Base-by-base conservation (phyloP, 1,140 invertebrate species). In the Microplitis mediator region DNA sequence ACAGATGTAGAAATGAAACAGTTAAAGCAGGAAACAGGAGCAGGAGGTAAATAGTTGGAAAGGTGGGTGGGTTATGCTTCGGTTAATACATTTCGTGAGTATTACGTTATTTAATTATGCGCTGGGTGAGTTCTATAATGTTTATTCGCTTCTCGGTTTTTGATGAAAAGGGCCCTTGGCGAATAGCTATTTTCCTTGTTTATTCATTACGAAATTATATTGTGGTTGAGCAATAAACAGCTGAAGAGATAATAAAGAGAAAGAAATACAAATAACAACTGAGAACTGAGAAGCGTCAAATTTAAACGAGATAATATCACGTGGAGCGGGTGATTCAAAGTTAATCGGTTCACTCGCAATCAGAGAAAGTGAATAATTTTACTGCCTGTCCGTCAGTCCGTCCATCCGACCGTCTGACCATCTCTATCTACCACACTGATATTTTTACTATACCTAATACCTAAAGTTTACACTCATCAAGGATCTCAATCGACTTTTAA, bases 261-360 rank as follows among this genome's bases (percentile, higher is more conserved):
- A 16, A 35, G 58, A n/a, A 23, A 35, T 14, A 14, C 8, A 23
- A 51, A 50, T 74, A 69, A 71, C 52, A 71, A 73, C 71, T 72
- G 36, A 66, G 70, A 60, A 50, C 31, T 14, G 62, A 75, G 71
- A 71, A 77, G 68, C 74, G 54, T 78, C 75, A 76, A 78, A 78
- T 78, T 78, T 78, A 78, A 78, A 78, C 71, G 63, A 74, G 76
- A 77, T 77, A 74, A 71, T 78, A 78, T 75, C 75, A 66, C 63
- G 69, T 34, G 35, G 69, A 70, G 51, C 51, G 66, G 70, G 60
- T 63, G 66, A 72, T 72, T 67, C 56, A 52, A 45, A 72, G 67
- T 64, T 51, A 66, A 70, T 69, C 54, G 74, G 69, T 73, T 66
- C 39, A 32, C 71, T 72, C 54, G 34, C 35, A 23, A 23, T 23